A percentile compares a stretch with the other conserved stretches of the same genome.
These are phyloP conservation scores for Atherinosoma microstoma DNA, from an alignment of 2,797 vertebrate genomes.

Conservation along the genomic window DNA sequence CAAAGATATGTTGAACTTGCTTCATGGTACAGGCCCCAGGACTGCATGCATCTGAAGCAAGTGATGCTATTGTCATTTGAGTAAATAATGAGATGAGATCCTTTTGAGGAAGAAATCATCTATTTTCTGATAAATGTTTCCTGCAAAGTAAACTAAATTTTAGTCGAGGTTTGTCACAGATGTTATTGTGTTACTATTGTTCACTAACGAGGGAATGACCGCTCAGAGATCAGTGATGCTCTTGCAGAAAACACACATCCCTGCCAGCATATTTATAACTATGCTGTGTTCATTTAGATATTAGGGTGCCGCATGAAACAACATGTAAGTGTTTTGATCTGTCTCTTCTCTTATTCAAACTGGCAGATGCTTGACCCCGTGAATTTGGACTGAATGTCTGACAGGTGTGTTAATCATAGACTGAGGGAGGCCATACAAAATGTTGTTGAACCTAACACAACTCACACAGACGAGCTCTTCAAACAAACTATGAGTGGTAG, in stretches of 20 bases:
- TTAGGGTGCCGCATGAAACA: conserved; percentile 23
- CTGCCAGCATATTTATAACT: not conserved
- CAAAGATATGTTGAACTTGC: not conserved
- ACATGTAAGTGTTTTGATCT: conserved; percentile 34
- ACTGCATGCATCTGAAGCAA: not conserved
- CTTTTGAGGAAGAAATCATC: not conserved
- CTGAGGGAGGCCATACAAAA: conserved; percentile 53
- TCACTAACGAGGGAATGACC: not conserved
- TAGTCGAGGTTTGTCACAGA: not conserved
- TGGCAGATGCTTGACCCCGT: conserved; percentile 56
- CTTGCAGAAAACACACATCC: conserved; percentile 1
- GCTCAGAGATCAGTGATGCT: not conserved
- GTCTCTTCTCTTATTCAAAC: conserved; percentile 33
- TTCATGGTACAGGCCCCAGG: not conserved
- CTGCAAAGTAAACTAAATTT: conserved; percentile 7
- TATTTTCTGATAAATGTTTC: conserved; percentile 11
- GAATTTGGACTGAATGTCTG: conserved; percentile 60
- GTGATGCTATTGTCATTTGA: not conserved
- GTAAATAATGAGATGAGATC: not conserved
- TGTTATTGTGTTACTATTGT: not conserved
- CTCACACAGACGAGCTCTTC: conserved; percentile 68
- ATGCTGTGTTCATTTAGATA: conserved; percentile 33
- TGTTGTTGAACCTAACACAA: conserved; percentile 55
- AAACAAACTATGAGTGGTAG: conserved; percentile 79
- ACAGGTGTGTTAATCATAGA: conserved; percentile 68